Evolutionary conservation across 2,113 vertebrate genomes (phyloP).

Genomic region (Xiphophorus hellerii): DNA sequence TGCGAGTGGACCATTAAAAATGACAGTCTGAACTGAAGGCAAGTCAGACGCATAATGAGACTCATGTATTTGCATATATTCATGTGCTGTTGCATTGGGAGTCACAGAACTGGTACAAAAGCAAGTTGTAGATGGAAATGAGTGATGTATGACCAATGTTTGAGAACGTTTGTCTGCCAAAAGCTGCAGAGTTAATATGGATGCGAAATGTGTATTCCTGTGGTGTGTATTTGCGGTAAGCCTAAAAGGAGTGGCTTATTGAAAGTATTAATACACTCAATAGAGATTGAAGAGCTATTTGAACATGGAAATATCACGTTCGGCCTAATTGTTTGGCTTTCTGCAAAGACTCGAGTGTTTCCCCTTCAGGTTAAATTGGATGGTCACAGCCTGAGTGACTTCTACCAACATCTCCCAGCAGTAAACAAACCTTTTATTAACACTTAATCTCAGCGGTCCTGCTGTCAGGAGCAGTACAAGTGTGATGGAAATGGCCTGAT

Average conservation of each 20-base stretch:
- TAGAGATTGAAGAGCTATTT: conserved; percentile 22
- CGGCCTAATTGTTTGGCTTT: conserved; percentile 5
- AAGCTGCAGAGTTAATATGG: conserved; percentile 52
- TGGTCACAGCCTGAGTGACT: conserved; percentile 11
- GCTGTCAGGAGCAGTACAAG: conserved; percentile 33
- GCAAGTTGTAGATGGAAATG: conserved; percentile 59
- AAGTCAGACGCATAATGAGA: conserved; percentile 50
- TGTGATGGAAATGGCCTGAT: conserved; percentile 11
- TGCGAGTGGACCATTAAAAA: conserved; percentile 62
- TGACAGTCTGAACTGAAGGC: conserved; percentile 56
- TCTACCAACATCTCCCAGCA: conserved; percentile 25
- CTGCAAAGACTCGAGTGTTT: conserved; percentile 17
- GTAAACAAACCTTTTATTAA: conserved; percentile 53
- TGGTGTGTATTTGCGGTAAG: conserved; percentile 30
- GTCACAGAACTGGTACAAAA: conserved; percentile 38
- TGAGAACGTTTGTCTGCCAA: conserved; percentile 36
- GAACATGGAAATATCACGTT: not conserved
- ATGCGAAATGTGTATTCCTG: conserved; percentile 21
- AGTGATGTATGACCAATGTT: conserved; percentile 53
- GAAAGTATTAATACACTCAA: conserved; percentile 23
- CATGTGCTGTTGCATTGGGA: conserved; percentile 57
- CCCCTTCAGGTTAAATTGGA: conserved; percentile 21
- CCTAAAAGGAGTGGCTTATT: conserved; percentile 38
- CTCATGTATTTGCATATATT: conserved; percentile 66
- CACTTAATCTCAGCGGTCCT: conserved; percentile 24